Evolutionary conservation across 2,888 invertebrate genomes (phyloP), one percentile per base, ranked within the genome.

Genomic region (Cheilosia grossa): DNA sequence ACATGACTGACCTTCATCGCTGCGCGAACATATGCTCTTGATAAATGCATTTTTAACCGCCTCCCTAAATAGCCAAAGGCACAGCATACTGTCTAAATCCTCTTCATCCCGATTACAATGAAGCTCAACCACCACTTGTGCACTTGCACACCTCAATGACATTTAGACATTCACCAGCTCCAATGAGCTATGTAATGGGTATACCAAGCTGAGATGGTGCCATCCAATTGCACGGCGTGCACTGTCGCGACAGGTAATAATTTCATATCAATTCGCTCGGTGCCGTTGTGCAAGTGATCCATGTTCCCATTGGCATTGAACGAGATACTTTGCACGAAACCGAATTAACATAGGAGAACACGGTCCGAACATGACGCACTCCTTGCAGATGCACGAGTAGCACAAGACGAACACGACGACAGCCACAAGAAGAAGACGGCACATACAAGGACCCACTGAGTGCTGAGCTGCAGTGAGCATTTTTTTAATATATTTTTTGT

Each of bases 321-420:
- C 86, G 86, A 86, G 86, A 86, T 86, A 86, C 86, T 86, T 86
- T 86, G 86, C 86, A 86, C 86, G 86, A 86, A 86, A 86, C 82
- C 82, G 86, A 86, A 86, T 86, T 86, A 82, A 86, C 86, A 86
- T 86, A 82, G 82, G 59, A 81, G 75, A 82, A 86, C 86, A 86
- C 86, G 86, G 86, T 73, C 82, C 69, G 82, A 86, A 86, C 86
- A 86, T 82, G 86, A 82, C 82, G 86, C 86, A 86, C 82, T 85
- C 81, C 75, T 75, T 75, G 75, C 81, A 81, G 85, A 81, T 85
- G 81, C 81, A 70, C 81, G 85, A 85, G 24, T 66, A 74, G 58
- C 66, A 61, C 61, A 56, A 67, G 59, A 75, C 77, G 58, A 51
- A 33, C 30, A 56, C 64, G 27, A 21, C 30, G n/a, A 44, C 37